phyloP scores from a whole-genome alignment of 2,888 invertebrate genomes.

The Hetaerina titia region DNA sequence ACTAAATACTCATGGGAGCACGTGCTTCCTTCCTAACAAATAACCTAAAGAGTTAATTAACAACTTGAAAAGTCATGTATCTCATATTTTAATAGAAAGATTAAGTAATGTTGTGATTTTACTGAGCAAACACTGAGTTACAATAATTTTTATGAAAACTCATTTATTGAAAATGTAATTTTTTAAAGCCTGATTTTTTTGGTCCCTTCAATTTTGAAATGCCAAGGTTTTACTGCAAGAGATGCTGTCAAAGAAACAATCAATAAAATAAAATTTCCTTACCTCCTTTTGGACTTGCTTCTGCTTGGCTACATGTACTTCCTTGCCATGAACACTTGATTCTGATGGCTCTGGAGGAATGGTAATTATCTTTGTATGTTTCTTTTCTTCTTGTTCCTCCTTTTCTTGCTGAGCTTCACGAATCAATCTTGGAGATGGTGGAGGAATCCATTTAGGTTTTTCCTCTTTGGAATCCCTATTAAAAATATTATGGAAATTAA shows the following conservation, averaged over 20 bases:
- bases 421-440: conserved; percentile 69
- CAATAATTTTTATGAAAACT: no score
- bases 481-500: background rate
- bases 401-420: conserved; percentile 68
- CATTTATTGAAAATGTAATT: background rate
- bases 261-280: conserved; percentile 63
- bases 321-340: conserved; percentile 92
- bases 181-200: background rate
- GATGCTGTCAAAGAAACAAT: background rate
- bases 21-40: no score
- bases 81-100: no score
- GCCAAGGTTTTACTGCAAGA: background rate
- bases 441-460: conserved; percentile 78
- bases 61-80: no score
- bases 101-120: no score
- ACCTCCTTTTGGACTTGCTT: conserved; percentile 93
- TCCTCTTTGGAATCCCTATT: conserved; percentile 78
- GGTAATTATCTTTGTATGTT: conserved; percentile 70
- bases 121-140: no score
- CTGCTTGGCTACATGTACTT: conserved; percentile 91
- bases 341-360: conserved; percentile 86
- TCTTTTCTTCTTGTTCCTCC: conserved; percentile 69
- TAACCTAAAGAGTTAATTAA: no score
- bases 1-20: no score
- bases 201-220: background rate